Evolutionary conservation across 2,797 vertebrate genomes (phyloP).

Genomic region (Mergus octosetaceus): DNA sequence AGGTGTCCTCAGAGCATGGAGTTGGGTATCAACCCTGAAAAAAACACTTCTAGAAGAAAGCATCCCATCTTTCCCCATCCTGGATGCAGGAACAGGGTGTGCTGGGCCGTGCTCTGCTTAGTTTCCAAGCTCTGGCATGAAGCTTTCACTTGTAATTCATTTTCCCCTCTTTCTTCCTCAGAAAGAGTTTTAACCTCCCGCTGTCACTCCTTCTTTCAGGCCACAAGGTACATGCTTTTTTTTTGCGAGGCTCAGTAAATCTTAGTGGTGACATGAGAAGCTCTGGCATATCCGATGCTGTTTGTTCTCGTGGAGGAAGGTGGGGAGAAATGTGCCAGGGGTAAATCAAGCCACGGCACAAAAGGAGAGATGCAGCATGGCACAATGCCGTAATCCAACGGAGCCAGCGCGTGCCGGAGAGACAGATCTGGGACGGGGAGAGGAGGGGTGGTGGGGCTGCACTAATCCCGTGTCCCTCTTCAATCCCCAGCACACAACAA

Average conservation of each 20-base stretch:
- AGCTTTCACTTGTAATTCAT: neutral
- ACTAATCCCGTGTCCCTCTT: neutral
- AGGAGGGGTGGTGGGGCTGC: neutral
- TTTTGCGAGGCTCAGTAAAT: neutral
- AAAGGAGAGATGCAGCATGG: neutral
- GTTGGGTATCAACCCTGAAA: neutral
- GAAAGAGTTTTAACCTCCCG: neutral
- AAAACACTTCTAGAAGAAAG: neutral
- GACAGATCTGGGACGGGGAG: slow-evolving; percentile 22
- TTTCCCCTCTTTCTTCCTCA: neutral
- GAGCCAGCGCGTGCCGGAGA: neutral
- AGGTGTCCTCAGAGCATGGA: neutral
- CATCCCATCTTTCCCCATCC: neutral
- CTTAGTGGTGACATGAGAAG: neutral
- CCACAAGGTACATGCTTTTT: neutral
- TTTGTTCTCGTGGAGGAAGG: neutral
- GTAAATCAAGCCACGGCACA: neutral
- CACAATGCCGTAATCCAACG: neutral
- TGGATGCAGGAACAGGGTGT: rapidly evolving
- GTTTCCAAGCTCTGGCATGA: neutral
- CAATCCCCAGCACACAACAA: slow-evolving; percentile 23
- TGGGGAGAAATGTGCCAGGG: neutral
- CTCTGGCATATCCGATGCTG: neutral
- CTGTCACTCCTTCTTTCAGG: neutral
- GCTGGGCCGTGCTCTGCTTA: neutral